These are phyloP conservation scores for Mastacembelus armatus DNA, from an alignment of 2,797 vertebrate genomes.

Conservation along the genomic window DNA sequence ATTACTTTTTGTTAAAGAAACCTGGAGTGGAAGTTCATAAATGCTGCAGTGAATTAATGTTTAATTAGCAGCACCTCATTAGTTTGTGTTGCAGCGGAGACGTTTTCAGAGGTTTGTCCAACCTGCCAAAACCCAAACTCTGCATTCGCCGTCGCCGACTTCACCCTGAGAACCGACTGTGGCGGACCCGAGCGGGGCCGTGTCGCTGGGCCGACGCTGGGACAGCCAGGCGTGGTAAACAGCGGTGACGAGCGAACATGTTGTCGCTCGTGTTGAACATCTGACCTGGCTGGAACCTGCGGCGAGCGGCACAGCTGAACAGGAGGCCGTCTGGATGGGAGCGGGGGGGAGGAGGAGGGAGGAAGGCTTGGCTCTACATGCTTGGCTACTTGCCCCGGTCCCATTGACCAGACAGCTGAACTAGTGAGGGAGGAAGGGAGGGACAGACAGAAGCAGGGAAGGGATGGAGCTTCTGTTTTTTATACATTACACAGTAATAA, in stretches of 20 bases:
- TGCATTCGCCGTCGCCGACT: not conserved
- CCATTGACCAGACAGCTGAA: slow-evolving; percentile 97
- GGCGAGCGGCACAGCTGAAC: slow-evolving; percentile 83
- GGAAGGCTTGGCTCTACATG: slow-evolving; percentile 83
- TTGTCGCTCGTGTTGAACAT: slow-evolving; percentile 83
- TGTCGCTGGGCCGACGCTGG: not conserved
- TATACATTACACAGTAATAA: slow-evolving; percentile 44
- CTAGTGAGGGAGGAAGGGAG: slow-evolving; percentile 67
- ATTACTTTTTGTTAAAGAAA: not conserved
- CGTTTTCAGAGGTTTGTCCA: slow-evolving; percentile 10
- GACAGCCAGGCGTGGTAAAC: slow-evolving; percentile 56
- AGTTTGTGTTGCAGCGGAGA: slow-evolving; percentile 29
- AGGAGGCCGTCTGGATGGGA: slow-evolving; percentile 86
- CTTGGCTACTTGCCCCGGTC: slow-evolving; percentile 92
- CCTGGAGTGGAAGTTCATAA: slow-evolving; percentile 10
- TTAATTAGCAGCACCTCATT: slow-evolving; percentile 51
- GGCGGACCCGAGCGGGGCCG: not conserved
- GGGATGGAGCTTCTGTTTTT: slow-evolving; percentile 46
- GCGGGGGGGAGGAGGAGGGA: slow-evolving; percentile 47
- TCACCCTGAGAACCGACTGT: not conserved
- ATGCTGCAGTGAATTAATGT: slow-evolving; percentile 28
- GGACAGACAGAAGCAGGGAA: slow-evolving; percentile 30
- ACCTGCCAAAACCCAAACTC: not conserved
- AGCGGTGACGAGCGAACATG: slow-evolving; percentile 78
- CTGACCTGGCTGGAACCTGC: slow-evolving; percentile 93